A percentile compares a stretch with the other conserved stretches of the same genome.
These are phyloP conservation scores for Peromyscus aztecus DNA, from an alignment of 2,797 vertebrate species.

Conservation along the genomic window DNA sequence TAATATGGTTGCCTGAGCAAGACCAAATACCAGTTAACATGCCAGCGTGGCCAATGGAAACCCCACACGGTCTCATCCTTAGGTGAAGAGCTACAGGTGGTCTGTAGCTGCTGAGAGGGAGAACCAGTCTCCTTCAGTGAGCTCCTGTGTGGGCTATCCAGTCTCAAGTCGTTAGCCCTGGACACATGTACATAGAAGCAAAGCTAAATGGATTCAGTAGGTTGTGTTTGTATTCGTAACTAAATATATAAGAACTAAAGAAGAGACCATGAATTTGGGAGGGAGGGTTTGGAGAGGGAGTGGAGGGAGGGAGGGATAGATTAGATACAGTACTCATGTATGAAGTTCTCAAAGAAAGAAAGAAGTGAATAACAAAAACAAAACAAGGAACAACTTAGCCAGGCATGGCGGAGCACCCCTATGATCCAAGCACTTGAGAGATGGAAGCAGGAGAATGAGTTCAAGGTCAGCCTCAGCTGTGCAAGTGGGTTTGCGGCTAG, in stretches of 20 bases:
- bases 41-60: background rate
- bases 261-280: background rate
- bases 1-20: background rate
- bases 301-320: no score
- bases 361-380: background rate
- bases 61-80: background rate
- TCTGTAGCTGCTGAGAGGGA: no score
- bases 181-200: background rate
- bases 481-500: background rate
- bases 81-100: background rate
- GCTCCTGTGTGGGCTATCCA: background rate
- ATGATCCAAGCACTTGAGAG: background rate
- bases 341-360: background rate
- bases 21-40: background rate
- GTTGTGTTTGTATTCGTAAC: background rate
- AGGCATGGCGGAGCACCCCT: background rate
- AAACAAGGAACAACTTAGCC: background rate
- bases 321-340: background rate
- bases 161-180: background rate
- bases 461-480: background rate
- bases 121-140: no score
- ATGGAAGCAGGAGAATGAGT: background rate
- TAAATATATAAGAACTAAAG: background rate
- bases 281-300: background rate
- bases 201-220: background rate